Base-by-base conservation (phyloP, 2,113 vertebrate genomes). In the Rhabdornis inornatus region DNA sequence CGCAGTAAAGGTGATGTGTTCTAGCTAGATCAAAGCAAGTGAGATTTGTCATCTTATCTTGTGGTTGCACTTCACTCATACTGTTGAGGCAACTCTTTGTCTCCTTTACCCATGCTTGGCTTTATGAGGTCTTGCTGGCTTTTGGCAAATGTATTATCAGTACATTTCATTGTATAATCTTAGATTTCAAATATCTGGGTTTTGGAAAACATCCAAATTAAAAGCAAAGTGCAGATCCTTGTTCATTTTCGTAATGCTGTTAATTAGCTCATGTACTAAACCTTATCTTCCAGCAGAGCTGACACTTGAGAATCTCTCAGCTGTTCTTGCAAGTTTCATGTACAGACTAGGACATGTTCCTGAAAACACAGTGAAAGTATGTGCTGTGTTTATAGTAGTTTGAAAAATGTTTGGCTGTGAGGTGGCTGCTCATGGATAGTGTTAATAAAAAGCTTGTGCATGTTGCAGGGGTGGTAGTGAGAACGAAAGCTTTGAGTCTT, bases 211-310 rank as follows among this genome's bases (percentile, higher is more conserved):
- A 23, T 57, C 90, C 89, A 92, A 69, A 69, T 69, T 50, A 59
- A 85, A 94, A 74, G 71, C 47, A 81, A 90, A 95, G 55, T 39
- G 84, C 50, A 83, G 42, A 31, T 83, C 79, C 40, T 21, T 68
- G 57, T 84, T 91, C 24, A 28, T 79, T 91, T 91, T 42, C 0
- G 0, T 76, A 76, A 42, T 5, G 2, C 27, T 78, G 69, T 81
- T 63, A 56, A 35, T 91, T 82, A 89, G 65, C 56, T 85, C 69
- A 42, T 25, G 13, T 53, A 30, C 45, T 84, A 68, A 89, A 44
- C 40, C 40, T 94, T 95, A 83, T 88, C 82, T 72, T 76, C 68
- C 11, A 6, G n/a, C 61, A 93, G 74, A 94, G 92, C 87, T 96
- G 92, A 85, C 87, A 22, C 56, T 47, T 68, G 44, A 52, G 55